A percentile compares a stretch with the other conserved stretches of the same genome.
Conservation (phyloP, 2,113 vertebrate species). For the Catharus minimus region DNA sequence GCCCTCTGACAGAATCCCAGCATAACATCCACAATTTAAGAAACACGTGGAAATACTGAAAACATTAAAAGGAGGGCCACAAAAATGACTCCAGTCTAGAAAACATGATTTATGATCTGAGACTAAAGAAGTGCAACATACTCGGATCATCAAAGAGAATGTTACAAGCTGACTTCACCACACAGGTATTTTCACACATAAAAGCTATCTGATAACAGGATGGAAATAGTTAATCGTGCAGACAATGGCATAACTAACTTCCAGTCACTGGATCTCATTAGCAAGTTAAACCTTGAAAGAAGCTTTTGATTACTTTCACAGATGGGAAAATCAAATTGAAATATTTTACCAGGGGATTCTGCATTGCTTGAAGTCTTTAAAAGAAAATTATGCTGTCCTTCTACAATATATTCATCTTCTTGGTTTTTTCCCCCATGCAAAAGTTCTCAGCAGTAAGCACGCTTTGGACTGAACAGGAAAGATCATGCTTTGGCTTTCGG, state of each 20-base stretch:
- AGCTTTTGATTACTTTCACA: slow-evolving; percentile 56
- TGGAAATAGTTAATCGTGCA: slow-evolving; percentile 56
- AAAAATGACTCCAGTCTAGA: not conserved
- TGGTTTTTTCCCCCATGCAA: not conserved
- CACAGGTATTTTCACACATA: slow-evolving; percentile 35
- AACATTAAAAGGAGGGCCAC: not conserved
- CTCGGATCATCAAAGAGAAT: slow-evolving; percentile 14
- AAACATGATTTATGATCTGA: slow-evolving; percentile 27
- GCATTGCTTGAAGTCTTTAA: slow-evolving; percentile 22
- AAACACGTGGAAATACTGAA: slow-evolving; percentile 18
- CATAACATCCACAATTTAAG: not conserved
- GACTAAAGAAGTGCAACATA: not conserved
- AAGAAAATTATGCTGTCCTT: slow-evolving; percentile 13
- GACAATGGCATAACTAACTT: slow-evolving; percentile 54
- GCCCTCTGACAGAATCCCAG: not conserved
- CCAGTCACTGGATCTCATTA: slow-evolving; percentile 56
- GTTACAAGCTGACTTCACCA: not conserved
- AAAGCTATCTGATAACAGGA: slow-evolving; percentile 15
- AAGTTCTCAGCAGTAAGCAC: not conserved
- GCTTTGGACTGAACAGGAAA: not conserved
- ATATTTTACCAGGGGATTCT: slow-evolving; percentile 37
- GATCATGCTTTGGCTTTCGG: not conserved
- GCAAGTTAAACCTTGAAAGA: slow-evolving; percentile 57
- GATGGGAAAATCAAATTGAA: slow-evolving; percentile 51
- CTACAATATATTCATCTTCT: not conserved